Base-by-base conservation (phyloP, 2,113 vertebrate species). In the Onychorhynchus coronatus region DNA sequence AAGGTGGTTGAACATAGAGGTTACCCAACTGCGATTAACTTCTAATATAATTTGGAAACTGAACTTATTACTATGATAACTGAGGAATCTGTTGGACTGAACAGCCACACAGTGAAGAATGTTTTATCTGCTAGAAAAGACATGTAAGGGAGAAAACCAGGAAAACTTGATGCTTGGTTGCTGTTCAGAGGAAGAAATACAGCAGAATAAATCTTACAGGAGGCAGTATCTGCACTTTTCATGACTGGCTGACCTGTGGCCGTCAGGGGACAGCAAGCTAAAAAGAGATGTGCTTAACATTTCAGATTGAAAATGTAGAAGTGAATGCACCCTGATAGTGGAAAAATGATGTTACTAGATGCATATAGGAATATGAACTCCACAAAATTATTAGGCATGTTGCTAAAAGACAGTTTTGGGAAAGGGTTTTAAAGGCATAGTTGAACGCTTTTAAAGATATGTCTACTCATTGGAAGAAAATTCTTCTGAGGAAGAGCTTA, bases 351-450 rank as follows among this genome's bases (percentile, higher is more conserved):
- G 16, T 55, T 65, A 37, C 9, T 73, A 20, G 14, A 23, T 44
- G 17, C 0, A 0, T 49, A 21, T n/a, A 30, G 66, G 20, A 55
- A 12, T 61, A n/a, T 2, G 4, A 37, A 66, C 31, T 42, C 12
- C 35, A 61, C 23, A 50, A 44, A 72, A 55, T 49, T 53, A 49
- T 55, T 77, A 71, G 27, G 37, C 12, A 18, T 76, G 63, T 35
- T 65, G 7, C 44, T 76, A 53, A 71, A 81, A 66, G 15, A 24
- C 13, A 31, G 9, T 67, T 72, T 87, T 61, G 8, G 27, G 17
- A 53, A 93, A 66, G 33, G 5, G 39, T 63, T 52, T 65, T 76
- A 72, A 71, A 86, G 25, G 8, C 71, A 7, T 22, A 66, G 33
- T 4, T 89, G 18, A 80, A 75, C 6, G 5, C 20, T 71, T 50